A percentile compares a stretch with the other conserved stretches of the same genome.
These are phyloP conservation scores for Bubo bubo DNA, from an alignment of 2,113 vertebrate species.

Conservation along the genomic window DNA sequence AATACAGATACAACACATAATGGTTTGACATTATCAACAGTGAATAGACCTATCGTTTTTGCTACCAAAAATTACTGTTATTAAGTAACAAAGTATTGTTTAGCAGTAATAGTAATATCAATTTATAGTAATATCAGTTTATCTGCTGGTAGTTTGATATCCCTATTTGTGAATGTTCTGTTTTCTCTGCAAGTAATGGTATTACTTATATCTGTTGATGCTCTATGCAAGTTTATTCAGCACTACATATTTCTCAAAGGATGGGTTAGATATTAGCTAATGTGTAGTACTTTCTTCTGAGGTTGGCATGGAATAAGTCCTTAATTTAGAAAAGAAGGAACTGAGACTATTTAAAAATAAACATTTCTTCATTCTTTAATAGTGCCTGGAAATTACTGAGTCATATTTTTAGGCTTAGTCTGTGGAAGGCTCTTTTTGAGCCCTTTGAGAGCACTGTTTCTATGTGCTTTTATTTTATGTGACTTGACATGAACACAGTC, in stretches of 20 bases:
- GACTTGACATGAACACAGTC: background rate
- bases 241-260: background rate
- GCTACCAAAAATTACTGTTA: background rate
- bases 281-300: background rate
- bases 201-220: background rate
- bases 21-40: background rate
- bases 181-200: background rate
- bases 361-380: background rate
- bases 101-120: background rate
- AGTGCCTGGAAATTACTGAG: background rate
- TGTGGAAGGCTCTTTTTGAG: background rate
- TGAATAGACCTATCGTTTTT: background rate
- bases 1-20: background rate
- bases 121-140: background rate
- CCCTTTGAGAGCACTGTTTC: background rate
- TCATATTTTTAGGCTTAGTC: background rate
- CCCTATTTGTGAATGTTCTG: background rate
- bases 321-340: constrained; percentile 21
- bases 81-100: background rate
- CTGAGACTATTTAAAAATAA: background rate
- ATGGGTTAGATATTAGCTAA: background rate
- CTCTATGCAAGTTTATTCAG: background rate
- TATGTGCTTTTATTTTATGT: background rate
- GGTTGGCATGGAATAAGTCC: background rate
- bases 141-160: background rate